Base-by-base conservation (phyloP, 2,888 invertebrate species). In the Gari tellinella region DNA sequence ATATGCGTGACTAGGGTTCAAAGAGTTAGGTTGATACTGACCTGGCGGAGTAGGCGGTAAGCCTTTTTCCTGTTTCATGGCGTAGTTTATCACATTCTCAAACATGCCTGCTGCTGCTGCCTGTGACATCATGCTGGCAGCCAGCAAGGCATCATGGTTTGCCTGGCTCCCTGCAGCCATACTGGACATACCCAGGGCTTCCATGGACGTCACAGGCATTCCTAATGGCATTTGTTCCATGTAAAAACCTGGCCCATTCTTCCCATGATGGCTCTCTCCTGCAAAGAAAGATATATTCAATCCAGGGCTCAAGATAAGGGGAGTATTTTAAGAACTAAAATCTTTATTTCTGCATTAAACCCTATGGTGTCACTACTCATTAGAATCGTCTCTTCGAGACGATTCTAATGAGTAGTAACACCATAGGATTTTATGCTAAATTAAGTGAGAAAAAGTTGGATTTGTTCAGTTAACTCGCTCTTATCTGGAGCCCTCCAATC, bases 21-120 rank as follows among this genome's bases (percentile, higher is more conserved):
- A n/a, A n/a, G n/a, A n/a, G n/a, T n/a, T n/a, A n/a, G n/a, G n/a
- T n/a, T n/a, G n/a, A n/a, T 17, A 19, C 72, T 52, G 70, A 86
- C 86, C 86, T 78, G 86, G 86, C 15, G 86, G 86, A 3, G 86
- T 86, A 4, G 85, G 85, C 21, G 86, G 86, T 57, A 86, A 66
- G 56, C 80, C 78, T 61, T 85, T 85, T 57, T 86, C 86, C 51
- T 81, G 74, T 77, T 86, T 86, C 58, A 86, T 56, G 15, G 86
- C 80, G 52, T 73, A 86, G 61, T 83, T 83, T 31, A 81, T 74
- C 10, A 75, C 73, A 58, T 51, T 68, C 51, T 84, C 80, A 70
- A 74, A 82, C 66, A 82, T 66, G 15, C 76, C 81, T 19, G 73
- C 77, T 14, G 66, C 72, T 8, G 76, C 78, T 37, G 81, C 74